Conservation (phyloP, 2,888 invertebrate genomes). For the Drosophila dives region DNA sequence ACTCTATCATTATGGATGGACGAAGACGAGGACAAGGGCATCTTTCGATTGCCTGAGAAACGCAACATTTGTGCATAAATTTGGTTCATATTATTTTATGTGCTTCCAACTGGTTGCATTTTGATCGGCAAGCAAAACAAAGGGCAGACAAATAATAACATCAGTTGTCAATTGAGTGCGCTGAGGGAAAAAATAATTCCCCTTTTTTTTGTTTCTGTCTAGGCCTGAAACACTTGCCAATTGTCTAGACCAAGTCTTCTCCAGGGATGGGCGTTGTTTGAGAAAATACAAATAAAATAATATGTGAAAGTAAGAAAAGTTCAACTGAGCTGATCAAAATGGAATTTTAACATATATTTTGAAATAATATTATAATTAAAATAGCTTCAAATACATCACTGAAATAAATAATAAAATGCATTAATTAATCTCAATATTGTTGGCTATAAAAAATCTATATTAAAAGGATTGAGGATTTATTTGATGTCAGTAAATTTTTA, state of each 20-base stretch:
- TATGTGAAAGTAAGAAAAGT: background rate
- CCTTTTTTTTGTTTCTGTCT: constrained; percentile 4
- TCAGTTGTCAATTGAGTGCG: background rate
- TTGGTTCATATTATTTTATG: constrained; percentile 75
- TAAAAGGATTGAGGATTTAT: background rate
- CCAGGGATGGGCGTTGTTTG: constrained; percentile 27
- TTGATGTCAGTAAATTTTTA: background rate
- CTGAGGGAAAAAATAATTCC: background rate
- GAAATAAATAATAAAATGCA: background rate
- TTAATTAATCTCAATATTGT: background rate
- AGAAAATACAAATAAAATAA: background rate
- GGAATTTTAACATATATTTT: background rate
- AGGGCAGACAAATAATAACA: constrained; percentile 49
- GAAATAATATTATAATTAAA: background rate
- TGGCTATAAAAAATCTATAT: no score
- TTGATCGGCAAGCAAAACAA: constrained; percentile 71
- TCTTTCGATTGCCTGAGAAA: constrained; percentile 53
- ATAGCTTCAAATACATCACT: background rate
- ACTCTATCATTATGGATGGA: constrained; percentile 57
- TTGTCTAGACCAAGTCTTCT: constrained; percentile 11
- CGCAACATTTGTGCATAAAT: constrained; percentile 77
- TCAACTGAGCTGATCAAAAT: background rate
- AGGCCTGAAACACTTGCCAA: constrained; percentile 28
- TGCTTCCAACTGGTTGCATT: constrained; percentile 75
- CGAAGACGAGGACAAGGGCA: background rate